These are phyloP conservation scores for Pantherophis alleghaniensis DNA, from an alignment of 2,797 vertebrate genomes.

Conservation along the genomic window DNA sequence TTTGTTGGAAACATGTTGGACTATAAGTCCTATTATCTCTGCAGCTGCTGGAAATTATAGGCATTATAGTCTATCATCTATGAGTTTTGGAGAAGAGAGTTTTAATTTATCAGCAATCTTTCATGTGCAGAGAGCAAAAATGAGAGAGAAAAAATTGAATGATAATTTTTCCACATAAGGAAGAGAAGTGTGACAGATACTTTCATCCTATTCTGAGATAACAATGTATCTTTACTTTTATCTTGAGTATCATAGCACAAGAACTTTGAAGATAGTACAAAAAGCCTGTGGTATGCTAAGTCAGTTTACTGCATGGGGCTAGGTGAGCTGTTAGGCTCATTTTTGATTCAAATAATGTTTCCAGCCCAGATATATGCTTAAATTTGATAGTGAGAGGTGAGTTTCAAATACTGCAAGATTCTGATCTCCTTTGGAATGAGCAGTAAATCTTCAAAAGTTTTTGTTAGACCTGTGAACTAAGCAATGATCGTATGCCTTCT, in stretches of 20 bases:
- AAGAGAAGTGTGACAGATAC: neutral
- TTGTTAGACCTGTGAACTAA: neutral
- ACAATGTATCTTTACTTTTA: neutral
- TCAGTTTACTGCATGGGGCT: neutral
- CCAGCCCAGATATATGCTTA: neutral
- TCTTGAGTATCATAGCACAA: neutral
- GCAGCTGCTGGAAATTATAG: neutral
- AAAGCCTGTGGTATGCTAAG: neutral
- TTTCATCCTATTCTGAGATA: neutral
- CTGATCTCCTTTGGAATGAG: neutral
- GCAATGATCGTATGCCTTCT: neutral
- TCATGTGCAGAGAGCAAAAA: neutral
- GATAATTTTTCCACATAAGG: neutral
- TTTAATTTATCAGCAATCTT: neutral
- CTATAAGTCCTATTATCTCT: neutral
- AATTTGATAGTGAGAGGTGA: neutral
- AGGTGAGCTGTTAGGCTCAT: too few relatives aligned
- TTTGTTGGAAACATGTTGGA: neutral
- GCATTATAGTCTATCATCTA: neutral
- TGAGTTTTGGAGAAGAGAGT: neutral
- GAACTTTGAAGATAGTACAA: neutral
- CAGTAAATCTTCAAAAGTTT: neutral
- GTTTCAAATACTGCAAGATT: neutral
- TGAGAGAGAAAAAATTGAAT: neutral
- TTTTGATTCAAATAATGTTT: neutral